Evolutionary conservation across 2,797 vertebrate genomes (phyloP).

Genomic region (Ficedula albicollis): DNA sequence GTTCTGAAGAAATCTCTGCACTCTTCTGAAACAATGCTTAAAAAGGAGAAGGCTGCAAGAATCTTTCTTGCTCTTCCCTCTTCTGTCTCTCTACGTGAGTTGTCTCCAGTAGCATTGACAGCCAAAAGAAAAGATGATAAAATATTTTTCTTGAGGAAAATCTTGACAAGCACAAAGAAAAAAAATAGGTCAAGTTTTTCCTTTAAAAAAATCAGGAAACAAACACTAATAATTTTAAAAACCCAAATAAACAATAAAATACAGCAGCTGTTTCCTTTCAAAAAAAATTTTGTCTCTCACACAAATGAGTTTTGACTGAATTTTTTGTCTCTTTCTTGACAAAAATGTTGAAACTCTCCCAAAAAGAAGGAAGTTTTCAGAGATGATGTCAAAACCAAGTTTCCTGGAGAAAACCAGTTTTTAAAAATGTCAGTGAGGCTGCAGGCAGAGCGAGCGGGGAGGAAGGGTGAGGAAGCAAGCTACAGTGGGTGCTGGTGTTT

Average conservation of each 20-base stretch:
- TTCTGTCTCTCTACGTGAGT: neutral
- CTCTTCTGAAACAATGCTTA: neutral
- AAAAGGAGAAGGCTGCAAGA: neutral
- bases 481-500: neutral
- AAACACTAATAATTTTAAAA: neutral
- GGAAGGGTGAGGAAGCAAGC: neutral
- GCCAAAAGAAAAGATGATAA: neutral
- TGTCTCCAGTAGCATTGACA: neutral
- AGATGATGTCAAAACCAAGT: neutral
- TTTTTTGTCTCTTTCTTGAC: neutral
- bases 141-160: neutral
- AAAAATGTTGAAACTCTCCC: neutral
- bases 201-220: neutral
- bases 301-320: neutral
- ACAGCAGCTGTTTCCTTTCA: neutral
- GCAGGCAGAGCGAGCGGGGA: rapidly evolving
- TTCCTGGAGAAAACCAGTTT: neutral
- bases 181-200: neutral
- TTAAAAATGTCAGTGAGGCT: neutral
- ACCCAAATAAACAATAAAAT: neutral
- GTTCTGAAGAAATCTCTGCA: neutral
- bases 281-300: neutral
- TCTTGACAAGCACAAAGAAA: neutral
- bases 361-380: neutral
- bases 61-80: neutral